phyloP scores from a whole-genome alignment of 2,797 vertebrate species.

The Leuciscus waleckii region DNA sequence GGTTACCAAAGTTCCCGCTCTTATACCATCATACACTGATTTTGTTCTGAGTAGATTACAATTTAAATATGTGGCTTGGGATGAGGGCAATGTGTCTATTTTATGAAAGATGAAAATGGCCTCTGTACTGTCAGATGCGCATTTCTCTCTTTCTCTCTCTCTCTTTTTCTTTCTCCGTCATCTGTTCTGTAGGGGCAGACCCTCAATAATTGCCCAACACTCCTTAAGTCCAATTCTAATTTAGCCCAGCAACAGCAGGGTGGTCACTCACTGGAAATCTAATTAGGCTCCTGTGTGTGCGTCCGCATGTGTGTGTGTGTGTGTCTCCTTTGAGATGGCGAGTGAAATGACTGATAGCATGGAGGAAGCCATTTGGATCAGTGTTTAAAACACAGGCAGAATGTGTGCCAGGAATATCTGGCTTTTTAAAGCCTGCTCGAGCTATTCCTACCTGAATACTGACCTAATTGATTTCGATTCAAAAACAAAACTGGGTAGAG shows the following conservation, averaged over 20 bases:
- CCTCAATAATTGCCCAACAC: conserved; percentile 71
- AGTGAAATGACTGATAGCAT: conserved; percentile 49
- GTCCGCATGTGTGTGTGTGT: background rate
- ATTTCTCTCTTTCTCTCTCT: background rate
- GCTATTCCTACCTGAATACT: conserved; percentile 44
- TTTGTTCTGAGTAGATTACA: conserved; percentile 42
- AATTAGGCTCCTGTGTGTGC: conserved; percentile 59
- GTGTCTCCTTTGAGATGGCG: conserved; percentile 43
- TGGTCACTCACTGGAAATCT: conserved; percentile 61
- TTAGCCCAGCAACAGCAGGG: conserved; percentile 62
- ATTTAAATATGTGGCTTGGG: conserved; percentile 47
- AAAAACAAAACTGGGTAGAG: conserved; percentile 19
- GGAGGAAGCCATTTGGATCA: conserved; percentile 47
- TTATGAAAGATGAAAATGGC: conserved; percentile 40
- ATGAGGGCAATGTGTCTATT: conserved; percentile 35
- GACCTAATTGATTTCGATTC: conserved; percentile 42
- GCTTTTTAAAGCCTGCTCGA: conserved; percentile 38
- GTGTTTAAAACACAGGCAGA: conserved; percentile 49
- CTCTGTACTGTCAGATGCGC: conserved; percentile 38
- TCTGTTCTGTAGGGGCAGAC: conserved; percentile 51
- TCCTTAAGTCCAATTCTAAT: conserved; percentile 75
- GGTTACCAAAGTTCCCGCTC: conserved; percentile 24
- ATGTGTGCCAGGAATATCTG: conserved; percentile 43
- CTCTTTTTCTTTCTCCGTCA: conserved; percentile 2
- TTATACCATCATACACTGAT: conserved; percentile 12